Evolutionary conservation across 2,797 vertebrate species (phyloP).

Genomic region (Neosilurus hyrtlii): DNA sequence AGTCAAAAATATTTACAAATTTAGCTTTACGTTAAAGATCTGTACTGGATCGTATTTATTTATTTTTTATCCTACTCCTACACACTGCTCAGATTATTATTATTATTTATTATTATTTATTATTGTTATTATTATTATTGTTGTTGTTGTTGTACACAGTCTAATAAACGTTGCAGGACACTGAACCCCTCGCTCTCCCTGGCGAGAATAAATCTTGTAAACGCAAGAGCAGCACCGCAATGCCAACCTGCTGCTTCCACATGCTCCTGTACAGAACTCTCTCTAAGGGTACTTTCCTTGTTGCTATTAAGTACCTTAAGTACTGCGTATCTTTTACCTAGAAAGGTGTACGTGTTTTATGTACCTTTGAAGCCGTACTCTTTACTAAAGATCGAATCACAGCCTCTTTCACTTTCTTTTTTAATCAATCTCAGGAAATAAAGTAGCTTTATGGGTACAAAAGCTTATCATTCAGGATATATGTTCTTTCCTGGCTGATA

Average conservation of each 20-base stretch:
- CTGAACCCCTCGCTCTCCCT: too few species aligned
- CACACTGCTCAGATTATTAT: background rate
- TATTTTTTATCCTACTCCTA: background rate
- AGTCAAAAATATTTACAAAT: background rate
- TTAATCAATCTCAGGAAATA: too few species aligned
- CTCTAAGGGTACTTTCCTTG: background rate
- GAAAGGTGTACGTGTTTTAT: background rate
- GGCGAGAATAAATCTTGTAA: background rate
- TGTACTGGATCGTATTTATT: background rate
- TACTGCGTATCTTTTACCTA: background rate
- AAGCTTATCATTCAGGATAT: too few species aligned
- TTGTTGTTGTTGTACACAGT: too few species aligned
- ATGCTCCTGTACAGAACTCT: background rate
- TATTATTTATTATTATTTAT: too few species aligned
- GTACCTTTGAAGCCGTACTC: background rate
- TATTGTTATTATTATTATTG: too few species aligned
- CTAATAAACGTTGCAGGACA: too few species aligned
- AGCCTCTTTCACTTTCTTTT: too few species aligned
- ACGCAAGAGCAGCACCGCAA: background rate
- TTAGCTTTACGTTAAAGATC: background rate
- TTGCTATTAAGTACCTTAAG: background rate
- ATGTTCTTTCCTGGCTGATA: too few species aligned
- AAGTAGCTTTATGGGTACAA: too few species aligned
- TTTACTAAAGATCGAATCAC: background rate
- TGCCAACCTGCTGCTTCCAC: background rate